Evolutionary conservation across 1,140 invertebrate species (phyloP), one percentile per base, ranked within the genome.

Genomic region (Nylanderia fulva): DNA sequence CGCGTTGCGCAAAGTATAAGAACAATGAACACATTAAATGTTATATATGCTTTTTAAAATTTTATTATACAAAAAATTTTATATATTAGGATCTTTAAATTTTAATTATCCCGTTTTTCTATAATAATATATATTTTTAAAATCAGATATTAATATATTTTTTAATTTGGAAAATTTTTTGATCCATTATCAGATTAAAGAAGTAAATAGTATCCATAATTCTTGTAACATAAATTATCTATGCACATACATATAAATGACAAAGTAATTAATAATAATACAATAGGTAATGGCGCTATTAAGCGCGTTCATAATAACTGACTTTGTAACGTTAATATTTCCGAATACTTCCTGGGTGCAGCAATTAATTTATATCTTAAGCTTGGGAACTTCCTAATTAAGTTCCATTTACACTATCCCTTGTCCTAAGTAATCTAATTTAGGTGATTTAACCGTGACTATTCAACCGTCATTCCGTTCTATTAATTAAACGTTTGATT

Each of bases 361-460:
- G 64, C 72, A 88, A 90, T 90, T 90, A 90, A 90, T 90, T 90
- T 64, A 88, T 84, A 77, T 80, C 52, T 72, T 76, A 39, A 52
- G 27, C n/a, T 33, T 61, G 45, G 48, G 54, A 84, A 77, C 61
- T 85, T 86, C 48, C 58, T 90, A 90, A 90, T 90, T 88, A 90
- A 85, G 52, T 54, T 66, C 77, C 76, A 29, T 90, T 90, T 71
- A 68, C 42, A 42, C 36, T 84, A 56, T 66, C 60, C 45, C 48
- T 36, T 24, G 0, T 60, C 15, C 60, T n/a, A 27, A 24, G 33
- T 76, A 66, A 33, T 18, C 45, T 39, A 29, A 79, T 86, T 58
- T 15, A 3, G 36, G 48, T 24, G 4, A 48, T 48, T 48, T 4
- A 48, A 48, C 13, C 45, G 45, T 48, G 21, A 84, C 54, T 54